Percentiles rank a stretch among this genome's conserved stretches.
Evolutionary conservation across 2,888 invertebrate species (phyloP).

Genomic region (Amphipoea lucens): DNA sequence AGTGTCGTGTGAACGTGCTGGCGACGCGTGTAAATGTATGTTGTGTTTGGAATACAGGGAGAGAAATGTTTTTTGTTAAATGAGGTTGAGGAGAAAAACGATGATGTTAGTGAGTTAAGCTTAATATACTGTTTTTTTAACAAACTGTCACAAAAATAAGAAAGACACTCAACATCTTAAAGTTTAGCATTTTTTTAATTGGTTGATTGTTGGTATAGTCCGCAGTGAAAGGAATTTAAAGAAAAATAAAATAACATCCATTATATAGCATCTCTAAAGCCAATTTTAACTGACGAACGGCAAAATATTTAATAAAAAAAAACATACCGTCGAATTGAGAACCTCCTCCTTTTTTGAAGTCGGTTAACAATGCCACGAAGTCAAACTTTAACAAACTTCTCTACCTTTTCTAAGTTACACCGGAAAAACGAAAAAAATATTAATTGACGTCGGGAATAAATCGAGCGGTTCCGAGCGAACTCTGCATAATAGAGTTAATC

Average conservation of each 20-base stretch:
- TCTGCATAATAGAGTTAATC: constrained; percentile 49
- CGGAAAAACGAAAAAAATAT: constrained; percentile 3
- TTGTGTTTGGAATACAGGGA: neutral
- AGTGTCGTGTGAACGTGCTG: constrained; percentile 31
- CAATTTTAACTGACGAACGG: neutral
- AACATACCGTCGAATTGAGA: too few species aligned
- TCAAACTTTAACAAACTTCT: constrained; percentile 2
- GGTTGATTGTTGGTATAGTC: neutral
- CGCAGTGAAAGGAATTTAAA: neutral
- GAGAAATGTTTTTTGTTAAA: neutral
- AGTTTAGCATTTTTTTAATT: neutral
- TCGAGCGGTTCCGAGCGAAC: constrained; percentile 13
- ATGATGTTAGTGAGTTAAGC: neutral
- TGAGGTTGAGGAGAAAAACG: neutral
- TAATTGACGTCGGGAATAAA: constrained; percentile 23
- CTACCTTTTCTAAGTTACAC: constrained; percentile 11
- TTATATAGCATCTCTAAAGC: neutral
- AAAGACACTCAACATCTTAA: neutral
- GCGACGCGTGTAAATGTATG: constrained; percentile 6
- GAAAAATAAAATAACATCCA: neutral
- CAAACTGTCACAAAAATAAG: neutral
- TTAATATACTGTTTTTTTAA: neutral
- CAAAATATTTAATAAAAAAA: neutral
- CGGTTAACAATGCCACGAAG: neutral
- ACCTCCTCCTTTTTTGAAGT: too few species aligned